Percentiles rank a stretch among this genome's conserved stretches.
These are phyloP conservation scores for Brachionichthys hirsutus DNA, from an alignment of 2,113 vertebrate species.

Conservation along the genomic window DNA sequence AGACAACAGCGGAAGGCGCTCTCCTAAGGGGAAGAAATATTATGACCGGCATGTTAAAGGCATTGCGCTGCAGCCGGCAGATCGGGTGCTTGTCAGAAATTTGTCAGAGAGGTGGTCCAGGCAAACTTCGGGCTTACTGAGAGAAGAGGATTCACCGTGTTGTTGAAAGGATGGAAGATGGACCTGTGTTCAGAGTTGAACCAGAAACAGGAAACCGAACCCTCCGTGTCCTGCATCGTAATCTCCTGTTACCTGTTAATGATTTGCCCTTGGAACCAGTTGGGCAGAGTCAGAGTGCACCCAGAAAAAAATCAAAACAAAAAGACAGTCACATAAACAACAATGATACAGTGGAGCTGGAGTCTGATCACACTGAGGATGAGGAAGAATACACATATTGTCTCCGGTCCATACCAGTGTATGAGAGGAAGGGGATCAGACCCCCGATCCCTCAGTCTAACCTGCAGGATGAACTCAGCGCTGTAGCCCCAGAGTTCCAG, in stretches of 20 bases:
- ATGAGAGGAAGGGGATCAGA: background rate
- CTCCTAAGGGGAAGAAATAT: too few relatives aligned
- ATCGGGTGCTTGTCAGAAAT: too few relatives aligned
- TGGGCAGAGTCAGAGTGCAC: background rate
- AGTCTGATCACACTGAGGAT: background rate
- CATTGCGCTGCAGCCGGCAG: too few relatives aligned
- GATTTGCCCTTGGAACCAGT: constrained; percentile 5
- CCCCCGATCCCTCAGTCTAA: background rate
- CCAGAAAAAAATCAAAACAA: background rate
- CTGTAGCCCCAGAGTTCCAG: constrained; percentile 5
- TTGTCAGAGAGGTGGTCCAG: too few relatives aligned
- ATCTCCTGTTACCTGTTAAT: constrained; percentile 17
- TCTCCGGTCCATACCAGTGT: constrained; percentile 1
- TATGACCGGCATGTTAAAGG: too few relatives aligned
- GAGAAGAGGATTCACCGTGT: too few relatives aligned
- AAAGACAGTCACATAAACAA: background rate
- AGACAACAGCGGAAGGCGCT: too few relatives aligned
- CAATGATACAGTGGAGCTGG: too few relatives aligned
- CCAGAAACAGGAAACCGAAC: constrained; percentile 8
- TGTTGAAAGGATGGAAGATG: constrained; percentile 13
- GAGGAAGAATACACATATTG: constrained; percentile 12
- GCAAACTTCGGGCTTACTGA: too few relatives aligned
- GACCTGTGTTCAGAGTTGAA: constrained; percentile 17
- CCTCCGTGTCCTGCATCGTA: background rate
- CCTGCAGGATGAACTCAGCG: background rate